Base-by-base conservation (phyloP, 2,888 invertebrate genomes). In the Mongoloraphidia duomilia region DNA sequence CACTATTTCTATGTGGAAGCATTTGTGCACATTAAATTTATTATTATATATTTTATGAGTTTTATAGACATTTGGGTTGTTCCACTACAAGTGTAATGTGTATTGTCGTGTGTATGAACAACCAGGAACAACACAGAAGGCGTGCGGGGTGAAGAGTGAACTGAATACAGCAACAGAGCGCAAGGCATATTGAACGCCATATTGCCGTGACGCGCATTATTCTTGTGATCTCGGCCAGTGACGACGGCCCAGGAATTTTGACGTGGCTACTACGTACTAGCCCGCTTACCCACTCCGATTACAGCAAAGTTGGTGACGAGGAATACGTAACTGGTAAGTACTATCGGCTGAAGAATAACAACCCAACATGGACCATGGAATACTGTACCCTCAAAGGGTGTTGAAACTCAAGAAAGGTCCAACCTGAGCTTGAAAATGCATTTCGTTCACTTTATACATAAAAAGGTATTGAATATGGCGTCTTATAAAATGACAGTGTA, bases 301-400 rank as follows among this genome's bases (percentile, higher is more conserved):
- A 84, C 86, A 82, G 84, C 84, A 84, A 84, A 85, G 78, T 82
- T 82, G 82, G 86, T 87, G 87, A 88, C 87, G 87, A 87, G 83
- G 84, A 85, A 85, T 85, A 86, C 87, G 87, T 87, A 88, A 87
- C 85, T 81, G 83, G 83, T 84, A 82, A 83, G 82, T 83, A 80
- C 80, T 77, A 73, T 74, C 72, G 71, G 74, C 73, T 73, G 74
- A 74, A 74, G 71, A 74, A 73, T 71, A 74, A 72, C 73, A 72
- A 67, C 65, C 68, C 67, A 70, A 68, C 72, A 69, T 71, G 72
- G 71, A 66, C 66, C 65, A 64, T 64, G 60, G 63, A 60, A 51
- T 44, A 47, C 42, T 46, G 50, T 47, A 53, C 54, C 55, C 52
- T 50, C 46, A 46, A 49, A 51, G 50, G 52, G 51, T 49, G 50